Base-by-base conservation (phyloP, 2,888 invertebrate species). In the Parnassius mnemosyne region DNA sequence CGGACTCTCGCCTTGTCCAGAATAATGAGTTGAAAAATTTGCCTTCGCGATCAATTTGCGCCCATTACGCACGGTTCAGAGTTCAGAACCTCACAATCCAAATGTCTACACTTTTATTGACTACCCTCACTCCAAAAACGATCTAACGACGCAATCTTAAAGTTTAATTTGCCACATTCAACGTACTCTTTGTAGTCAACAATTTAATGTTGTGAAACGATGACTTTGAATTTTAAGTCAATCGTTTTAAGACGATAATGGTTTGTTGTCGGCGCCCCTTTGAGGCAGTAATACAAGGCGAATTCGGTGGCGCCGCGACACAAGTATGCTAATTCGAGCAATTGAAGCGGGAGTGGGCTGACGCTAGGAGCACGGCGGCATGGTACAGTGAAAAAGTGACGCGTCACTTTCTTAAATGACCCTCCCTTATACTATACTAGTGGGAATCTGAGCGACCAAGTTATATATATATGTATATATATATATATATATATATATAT, bases 281-380 rank as follows among this genome's bases (percentile, higher is more conserved):
- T 87, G 86, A 85, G 75, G 71, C 63, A 67, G 71, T 71, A 72
- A 72, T 78, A 81, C 81, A 80, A 81, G 79, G 77, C 76, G 81
- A 81, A 81, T 84, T 83, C 75, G 83, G 83, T 84, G 84, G 84
- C 83, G 85, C 81, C 79, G 79, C 70, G 71, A 65, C 79, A 52
- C 77, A 79, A 80, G 80, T 87, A 88, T 88, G 88, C 86, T 87
- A 89, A 89, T 89, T 81, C 72, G 71, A 77, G 73, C 85, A 87
- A 87, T 86, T 87, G 87, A 73, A 16, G 41, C 50, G 50, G 20
- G 72, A 72, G 74, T 74, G 73, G 68, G 71, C 71, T 74, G 66
- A 57, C 64, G 65, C 69, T 75, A 69, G 71, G 74, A 73, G 79
- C 84, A 56, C 54, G 53, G 57, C 53, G 16, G 34, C 42, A 13